A percentile compares a stretch with the other conserved stretches of the same genome.
Conservation (phyloP, 23 tunicate genomes). For the Halocynthia aurantium region DNA sequence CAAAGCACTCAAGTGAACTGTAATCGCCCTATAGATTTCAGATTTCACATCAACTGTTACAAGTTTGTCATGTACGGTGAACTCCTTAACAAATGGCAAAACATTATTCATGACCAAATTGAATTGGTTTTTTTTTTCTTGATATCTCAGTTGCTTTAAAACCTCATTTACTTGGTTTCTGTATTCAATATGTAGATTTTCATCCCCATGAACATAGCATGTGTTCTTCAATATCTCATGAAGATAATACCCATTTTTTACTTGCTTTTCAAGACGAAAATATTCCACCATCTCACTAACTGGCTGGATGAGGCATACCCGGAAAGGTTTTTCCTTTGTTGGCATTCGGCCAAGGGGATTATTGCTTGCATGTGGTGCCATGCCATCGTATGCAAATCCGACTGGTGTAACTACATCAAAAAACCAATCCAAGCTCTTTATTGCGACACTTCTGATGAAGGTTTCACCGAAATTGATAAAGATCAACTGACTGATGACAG, state of each 20-base stretch:
- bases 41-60: too few species aligned
- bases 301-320: slow-evolving; percentile 37
- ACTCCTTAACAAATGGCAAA: too few species aligned
- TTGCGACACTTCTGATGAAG: slow-evolving; percentile 18
- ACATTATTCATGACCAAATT: too few species aligned
- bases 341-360: slow-evolving; percentile 38
- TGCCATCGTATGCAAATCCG: too few species aligned
- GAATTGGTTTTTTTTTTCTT: too few species aligned
- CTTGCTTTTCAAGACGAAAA: slow-evolving; percentile 13
- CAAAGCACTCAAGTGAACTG: too few species aligned
- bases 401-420: slow-evolving; percentile 27
- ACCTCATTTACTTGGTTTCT: slow-evolving; percentile 11
- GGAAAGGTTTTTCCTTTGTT: slow-evolving; percentile 4
- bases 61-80: too few species aligned
- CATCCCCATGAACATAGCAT: slow-evolving; percentile 28
- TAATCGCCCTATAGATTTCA: too few species aligned
- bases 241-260: slow-evolving; percentile 26
- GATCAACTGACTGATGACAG: slow-evolving; percentile 25
- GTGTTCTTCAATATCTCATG: slow-evolving; percentile 28
- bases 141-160: too few species aligned
- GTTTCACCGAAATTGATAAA: slow-evolving; percentile 43
- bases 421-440: slow-evolving; percentile 31
- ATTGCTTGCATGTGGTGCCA: slow-evolving; percentile 46
- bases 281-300: slow-evolving; percentile 29
- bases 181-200: slow-evolving; percentile 6